A percentile compares a stretch with the other conserved stretches of the same genome.
phyloP scores from a whole-genome alignment of 2,797 vertebrate species.

The Anas georgica region DNA sequence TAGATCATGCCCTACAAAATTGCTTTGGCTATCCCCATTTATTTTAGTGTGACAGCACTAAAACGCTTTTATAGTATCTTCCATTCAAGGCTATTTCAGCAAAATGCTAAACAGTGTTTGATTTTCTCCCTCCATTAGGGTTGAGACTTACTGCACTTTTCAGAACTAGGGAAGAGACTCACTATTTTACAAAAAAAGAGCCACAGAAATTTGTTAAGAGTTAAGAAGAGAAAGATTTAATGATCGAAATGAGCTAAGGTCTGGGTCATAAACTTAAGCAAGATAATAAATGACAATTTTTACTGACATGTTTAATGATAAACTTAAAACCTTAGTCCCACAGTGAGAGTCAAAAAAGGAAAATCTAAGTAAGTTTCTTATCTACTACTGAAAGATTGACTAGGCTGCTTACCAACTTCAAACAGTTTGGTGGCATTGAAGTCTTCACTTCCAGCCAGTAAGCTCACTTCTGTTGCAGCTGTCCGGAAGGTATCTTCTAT shows the following conservation, averaged over 20 bases:
- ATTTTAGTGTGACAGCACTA: not conserved
- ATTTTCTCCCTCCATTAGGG: not conserved
- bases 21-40: not conserved
- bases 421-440: constrained; percentile 97
- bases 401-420: constrained; percentile 89
- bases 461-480: constrained; percentile 94
- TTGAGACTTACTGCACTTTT: not conserved
- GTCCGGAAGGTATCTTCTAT: constrained; percentile 97
- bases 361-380: not conserved
- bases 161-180: not conserved
- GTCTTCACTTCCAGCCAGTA: constrained; percentile 92
- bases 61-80: not conserved
- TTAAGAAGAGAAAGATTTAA: not conserved
- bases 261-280: not conserved
- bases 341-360: not conserved
- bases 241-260: not conserved
- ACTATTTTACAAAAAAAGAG: not conserved
- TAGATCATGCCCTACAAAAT: not conserved
- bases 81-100: not conserved
- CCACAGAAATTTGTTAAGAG: not conserved
- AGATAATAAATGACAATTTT: not conserved
- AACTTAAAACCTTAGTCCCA: not conserved
- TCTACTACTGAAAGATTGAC: not conserved
- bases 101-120: not conserved
- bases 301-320: not conserved